Base-by-base conservation (phyloP, 2,113 vertebrate species). In the Hypomesus transpacificus region DNA sequence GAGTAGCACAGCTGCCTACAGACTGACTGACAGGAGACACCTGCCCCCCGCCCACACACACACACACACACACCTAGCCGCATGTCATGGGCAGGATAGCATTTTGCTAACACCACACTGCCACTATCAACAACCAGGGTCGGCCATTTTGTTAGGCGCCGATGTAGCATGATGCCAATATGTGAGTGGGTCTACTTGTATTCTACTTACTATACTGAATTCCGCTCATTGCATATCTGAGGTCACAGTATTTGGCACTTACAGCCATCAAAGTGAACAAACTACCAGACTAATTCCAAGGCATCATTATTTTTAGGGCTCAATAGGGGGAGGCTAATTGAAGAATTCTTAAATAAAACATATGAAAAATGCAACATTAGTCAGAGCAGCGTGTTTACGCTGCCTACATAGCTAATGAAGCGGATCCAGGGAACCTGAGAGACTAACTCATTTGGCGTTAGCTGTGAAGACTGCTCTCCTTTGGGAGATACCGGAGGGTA, bases 1-100 rank as follows among this genome's bases (percentile, higher is more conserved):
- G 54, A 59, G 56, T 56, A 71, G 24, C 76, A 71, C 80, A 86
- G 85, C 74, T 81, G 83, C 66, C 70, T 26, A 13, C 39, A 26
- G 26, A 71, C 21, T 66, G 73, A 60, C 18, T 0, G 52, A 71
- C 70, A 4, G 46, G 56, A 73, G 69, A 69, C 71, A 73, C 20
- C 53, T 61, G 64, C 69, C 54, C 70, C 51, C 72, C 62, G 4
- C 3, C 28, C 24, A 20, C 53, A 22, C 54, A 58, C 68, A 65
- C 62, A 61, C 53, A 22, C 54, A 59, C 24, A 65, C 54, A 63
- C 71, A 68, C 58, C 59, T 24, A 60, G 68, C 22, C 11, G 13
- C 4, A n/a, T 34, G n/a, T n/a, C 28, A 69, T 3, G 31, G 16
- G 8, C 52, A 4, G 69, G 77, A 66, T 59, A 74, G 63, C 0